Conservation (phyloP, 2,113 vertebrate genomes). For the Chaetura pelagica region DNA sequence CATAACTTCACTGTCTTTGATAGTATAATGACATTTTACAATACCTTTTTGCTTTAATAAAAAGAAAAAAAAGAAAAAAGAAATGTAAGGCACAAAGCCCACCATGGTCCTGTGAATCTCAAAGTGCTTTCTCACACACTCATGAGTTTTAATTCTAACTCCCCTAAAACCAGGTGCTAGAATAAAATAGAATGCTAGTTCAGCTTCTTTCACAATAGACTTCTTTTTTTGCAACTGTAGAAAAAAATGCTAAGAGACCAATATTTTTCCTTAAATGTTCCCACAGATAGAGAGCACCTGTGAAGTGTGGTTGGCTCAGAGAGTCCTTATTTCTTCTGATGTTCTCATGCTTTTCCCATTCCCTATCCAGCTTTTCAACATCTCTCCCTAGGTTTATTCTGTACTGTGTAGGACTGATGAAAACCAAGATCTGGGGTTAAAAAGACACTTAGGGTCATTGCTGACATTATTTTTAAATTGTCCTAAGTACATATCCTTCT, state of each 20-base stretch:
- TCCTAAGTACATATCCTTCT: not conserved
- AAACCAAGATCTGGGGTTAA: not conserved
- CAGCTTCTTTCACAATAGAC: not conserved
- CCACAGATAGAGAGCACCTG: not conserved
- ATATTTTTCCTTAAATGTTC: not conserved
- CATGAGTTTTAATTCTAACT: not conserved
- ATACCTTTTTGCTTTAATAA: not conserved
- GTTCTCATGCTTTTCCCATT: not conserved
- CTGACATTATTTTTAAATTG: not conserved
- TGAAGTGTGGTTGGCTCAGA: not conserved
- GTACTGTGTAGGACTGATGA: not conserved
- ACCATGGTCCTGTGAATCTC: not conserved
- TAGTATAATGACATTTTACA: not conserved
- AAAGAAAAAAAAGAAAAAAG: not conserved
- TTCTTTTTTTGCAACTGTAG: not conserved
- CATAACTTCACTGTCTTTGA: not conserved
- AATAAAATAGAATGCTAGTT: not conserved
- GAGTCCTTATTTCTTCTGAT: not conserved
- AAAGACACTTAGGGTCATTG: not conserved
- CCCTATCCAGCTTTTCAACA: not conserved
- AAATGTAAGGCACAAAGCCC: not conserved
- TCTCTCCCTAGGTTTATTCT: not conserved
- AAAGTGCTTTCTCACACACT: not conserved
- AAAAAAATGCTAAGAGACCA: not conserved
- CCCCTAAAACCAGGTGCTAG: not conserved